Conservation (phyloP, 2,113 vertebrate species). For the Varanus salvator region DNA sequence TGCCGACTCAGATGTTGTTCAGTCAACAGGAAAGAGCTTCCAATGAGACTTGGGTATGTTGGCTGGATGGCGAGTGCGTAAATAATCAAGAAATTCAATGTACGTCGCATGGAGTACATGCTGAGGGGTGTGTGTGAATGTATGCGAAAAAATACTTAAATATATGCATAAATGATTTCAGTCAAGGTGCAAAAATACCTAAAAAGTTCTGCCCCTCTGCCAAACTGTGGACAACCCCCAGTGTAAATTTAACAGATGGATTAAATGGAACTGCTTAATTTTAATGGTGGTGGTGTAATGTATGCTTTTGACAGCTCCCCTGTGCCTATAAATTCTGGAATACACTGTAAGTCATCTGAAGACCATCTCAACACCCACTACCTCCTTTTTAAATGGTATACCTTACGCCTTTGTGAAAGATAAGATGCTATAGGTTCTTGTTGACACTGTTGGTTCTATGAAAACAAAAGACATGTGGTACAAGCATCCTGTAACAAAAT, state of each 20-base stretch:
- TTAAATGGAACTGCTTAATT: slow-evolving; percentile 26
- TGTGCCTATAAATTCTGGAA: slow-evolving; percentile 23
- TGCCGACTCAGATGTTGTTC: slow-evolving; percentile 58
- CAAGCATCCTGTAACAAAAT: not conserved
- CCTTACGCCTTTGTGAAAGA: not conserved
- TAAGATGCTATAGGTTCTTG: not conserved
- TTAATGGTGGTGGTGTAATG: slow-evolving; percentile 12
- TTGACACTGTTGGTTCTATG: slow-evolving; percentile 2
- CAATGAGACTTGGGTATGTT: slow-evolving; percentile 57
- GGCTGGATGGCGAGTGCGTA: slow-evolving; percentile 57
- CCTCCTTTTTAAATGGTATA: slow-evolving; percentile 9
- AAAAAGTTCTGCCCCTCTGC: slow-evolving; percentile 11
- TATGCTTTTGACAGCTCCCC: not conserved
- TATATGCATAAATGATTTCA: slow-evolving; percentile 27
- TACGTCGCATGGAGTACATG: slow-evolving; percentile 33
- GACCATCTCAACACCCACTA: not conserved
- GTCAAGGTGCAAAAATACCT: slow-evolving; percentile 26
- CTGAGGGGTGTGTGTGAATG: too few species aligned
- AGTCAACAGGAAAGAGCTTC: slow-evolving; percentile 65
- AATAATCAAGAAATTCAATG: slow-evolving; percentile 64
- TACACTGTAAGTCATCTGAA: slow-evolving; percentile 12
- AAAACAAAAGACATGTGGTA: not conserved
- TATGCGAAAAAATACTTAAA: not conserved
- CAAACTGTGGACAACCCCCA: slow-evolving; percentile 41
- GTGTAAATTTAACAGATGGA: slow-evolving; percentile 47